phyloP scores from a whole-genome alignment of 2,797 vertebrate species.

The Arnoldichthys spilopterus region DNA sequence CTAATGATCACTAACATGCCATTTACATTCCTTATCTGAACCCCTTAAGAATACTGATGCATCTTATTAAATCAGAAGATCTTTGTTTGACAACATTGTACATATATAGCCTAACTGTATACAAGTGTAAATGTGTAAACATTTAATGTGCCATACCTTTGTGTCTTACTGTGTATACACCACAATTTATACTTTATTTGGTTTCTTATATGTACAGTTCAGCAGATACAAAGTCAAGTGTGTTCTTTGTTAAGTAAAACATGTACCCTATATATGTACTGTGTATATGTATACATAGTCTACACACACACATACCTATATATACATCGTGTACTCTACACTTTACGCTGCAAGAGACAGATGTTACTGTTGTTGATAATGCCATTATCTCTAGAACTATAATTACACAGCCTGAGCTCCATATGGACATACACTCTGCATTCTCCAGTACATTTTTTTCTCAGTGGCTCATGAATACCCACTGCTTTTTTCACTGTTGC shows the following conservation, averaged over 20 bases:
- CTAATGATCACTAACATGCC: slow-evolving; percentile 32
- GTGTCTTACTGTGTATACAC: too few species aligned
- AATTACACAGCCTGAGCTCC: slow-evolving; percentile 50
- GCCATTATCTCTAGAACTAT: slow-evolving; percentile 56
- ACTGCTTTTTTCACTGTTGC: slow-evolving; percentile 52
- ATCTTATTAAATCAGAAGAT: neutral
- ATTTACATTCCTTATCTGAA: slow-evolving; percentile 34
- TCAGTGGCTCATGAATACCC: slow-evolving; percentile 36
- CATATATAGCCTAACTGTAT: too few species aligned
- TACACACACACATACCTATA: too few species aligned
- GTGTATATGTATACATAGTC: too few species aligned
- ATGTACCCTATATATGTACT: too few species aligned
- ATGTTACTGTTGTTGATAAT: slow-evolving; percentile 59
- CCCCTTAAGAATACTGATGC: neutral
- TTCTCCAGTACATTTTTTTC: slow-evolving; percentile 56
- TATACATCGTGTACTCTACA: slow-evolving; percentile 32
- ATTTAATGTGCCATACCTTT: neutral
- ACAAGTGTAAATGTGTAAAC: too few species aligned
- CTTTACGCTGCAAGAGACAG: slow-evolving; percentile 51
- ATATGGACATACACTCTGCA: slow-evolving; percentile 53
- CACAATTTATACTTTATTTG: too few species aligned
- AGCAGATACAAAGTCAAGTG: too few species aligned
- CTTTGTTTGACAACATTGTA: too few species aligned
- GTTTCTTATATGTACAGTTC: too few species aligned
- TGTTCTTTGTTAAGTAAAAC: too few species aligned